Conservation (phyloP, 2,888 invertebrate genomes). For the Drosophila suboccidentalis region DNA sequence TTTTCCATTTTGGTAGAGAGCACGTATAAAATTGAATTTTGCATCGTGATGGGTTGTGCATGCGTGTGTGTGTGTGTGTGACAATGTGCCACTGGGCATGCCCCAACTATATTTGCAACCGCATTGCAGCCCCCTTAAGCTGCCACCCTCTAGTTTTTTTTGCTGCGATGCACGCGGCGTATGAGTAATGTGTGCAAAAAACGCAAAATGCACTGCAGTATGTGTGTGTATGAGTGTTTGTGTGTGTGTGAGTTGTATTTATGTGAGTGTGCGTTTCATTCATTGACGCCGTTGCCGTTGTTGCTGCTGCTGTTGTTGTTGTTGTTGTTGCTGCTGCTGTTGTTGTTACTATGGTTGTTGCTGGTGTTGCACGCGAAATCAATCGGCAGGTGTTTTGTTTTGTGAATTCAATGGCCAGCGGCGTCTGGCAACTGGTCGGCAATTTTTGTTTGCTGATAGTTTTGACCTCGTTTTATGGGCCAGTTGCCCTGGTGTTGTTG, state of each 20-base stretch:
- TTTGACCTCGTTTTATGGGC: slow-evolving; percentile 71
- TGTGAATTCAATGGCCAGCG: slow-evolving; percentile 53
- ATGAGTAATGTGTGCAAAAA: slow-evolving; percentile 68
- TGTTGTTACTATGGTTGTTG: slow-evolving; percentile 20
- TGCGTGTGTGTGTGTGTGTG: slow-evolving; percentile 7
- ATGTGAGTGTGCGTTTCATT: slow-evolving; percentile 53
- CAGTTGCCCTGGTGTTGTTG: slow-evolving; percentile 29
- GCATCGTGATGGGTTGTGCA: slow-evolving; percentile 1
- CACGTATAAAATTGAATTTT: slow-evolving; percentile 36
- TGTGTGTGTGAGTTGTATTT: slow-evolving; percentile 19
- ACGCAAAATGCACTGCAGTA: slow-evolving; percentile 33
- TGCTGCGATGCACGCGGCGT: slow-evolving; percentile 59
- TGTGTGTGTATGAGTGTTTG: slow-evolving; percentile 18
- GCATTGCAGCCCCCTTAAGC: slow-evolving; percentile 8
- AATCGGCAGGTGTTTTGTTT: slow-evolving; percentile 78
- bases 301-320: slow-evolving; percentile 13
- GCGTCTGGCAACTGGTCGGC: slow-evolving; percentile 47
- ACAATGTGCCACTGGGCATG: slow-evolving; percentile 7
- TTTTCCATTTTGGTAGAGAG: background rate
- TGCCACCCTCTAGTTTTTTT: slow-evolving; percentile 17
- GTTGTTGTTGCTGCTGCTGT: slow-evolving; percentile 4
- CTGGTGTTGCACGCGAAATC: slow-evolving; percentile 64
- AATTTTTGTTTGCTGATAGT: slow-evolving; percentile 76
- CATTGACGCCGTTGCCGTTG: slow-evolving; percentile 50
- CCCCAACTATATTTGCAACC: slow-evolving; percentile 8